Conservation (phyloP, 2,797 vertebrate genomes). For the Gymnoscopelus microlampas region DNA sequence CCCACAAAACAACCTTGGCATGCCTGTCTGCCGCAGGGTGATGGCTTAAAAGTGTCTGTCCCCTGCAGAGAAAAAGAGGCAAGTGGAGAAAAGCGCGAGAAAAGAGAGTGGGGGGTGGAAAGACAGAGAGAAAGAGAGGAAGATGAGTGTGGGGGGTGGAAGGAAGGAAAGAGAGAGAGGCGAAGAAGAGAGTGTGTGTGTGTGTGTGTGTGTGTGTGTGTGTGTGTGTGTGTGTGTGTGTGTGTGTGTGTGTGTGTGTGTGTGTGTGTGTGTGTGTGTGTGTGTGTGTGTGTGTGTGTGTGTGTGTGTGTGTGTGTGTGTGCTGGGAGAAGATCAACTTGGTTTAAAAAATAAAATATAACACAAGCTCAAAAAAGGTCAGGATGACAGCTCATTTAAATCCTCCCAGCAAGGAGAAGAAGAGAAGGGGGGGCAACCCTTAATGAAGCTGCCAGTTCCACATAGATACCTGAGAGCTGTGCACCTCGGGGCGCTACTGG, state of each 20-base stretch:
- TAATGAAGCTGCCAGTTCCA: conserved; percentile 78
- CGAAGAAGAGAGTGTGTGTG: conserved; percentile 31
- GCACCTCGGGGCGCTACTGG: conserved; percentile 68
- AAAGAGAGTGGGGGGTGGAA: too few relatives aligned
- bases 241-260: too few relatives aligned
- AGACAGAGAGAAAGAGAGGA: too few relatives aligned
- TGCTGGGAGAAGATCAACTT: conserved; percentile 55
- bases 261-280: too few relatives aligned
- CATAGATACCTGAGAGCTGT: conserved; percentile 69
- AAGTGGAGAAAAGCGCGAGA: neutral
- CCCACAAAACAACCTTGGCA: conserved; percentile 81
- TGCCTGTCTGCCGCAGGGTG: conserved; percentile 75
- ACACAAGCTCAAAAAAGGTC: conserved; percentile 82
- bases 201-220: too few relatives aligned
- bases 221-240: too few relatives aligned
- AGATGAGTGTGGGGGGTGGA: too few relatives aligned
- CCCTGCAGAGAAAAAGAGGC: conserved; percentile 52
- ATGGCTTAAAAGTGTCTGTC: conserved; percentile 76
- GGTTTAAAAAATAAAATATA: conserved; percentile 60
- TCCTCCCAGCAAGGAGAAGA: conserved; percentile 70
- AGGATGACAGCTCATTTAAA: conserved; percentile 86
- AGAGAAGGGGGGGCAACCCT: conserved; percentile 51
- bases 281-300: conserved; percentile 1
- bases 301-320: conserved; percentile 14
- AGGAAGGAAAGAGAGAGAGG: neutral